Evolutionary conservation across 2,797 vertebrate species (phyloP), one percentile per base, ranked within the genome.

Genomic region (Melanotaenia pygmaea): DNA sequence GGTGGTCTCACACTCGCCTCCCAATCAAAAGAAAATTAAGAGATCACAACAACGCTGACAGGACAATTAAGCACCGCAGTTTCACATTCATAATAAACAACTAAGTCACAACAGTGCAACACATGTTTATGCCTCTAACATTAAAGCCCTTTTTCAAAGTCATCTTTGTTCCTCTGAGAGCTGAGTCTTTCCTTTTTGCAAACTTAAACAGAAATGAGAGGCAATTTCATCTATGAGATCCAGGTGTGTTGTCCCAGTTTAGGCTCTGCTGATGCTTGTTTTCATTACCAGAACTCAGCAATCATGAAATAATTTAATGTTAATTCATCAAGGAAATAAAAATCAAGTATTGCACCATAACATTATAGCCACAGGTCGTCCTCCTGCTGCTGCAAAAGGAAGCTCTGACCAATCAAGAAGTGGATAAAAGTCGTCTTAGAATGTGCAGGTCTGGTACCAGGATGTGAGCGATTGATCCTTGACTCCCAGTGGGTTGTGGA

Each of bases 11-110:
- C 20, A 9, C 32, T 75, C 67, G 58, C 74, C 71, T 76, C 71
- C 65, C 47, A 82, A 77, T 85, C 63, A 84, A 37, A 51, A 43
- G 28, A 70, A 74, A 77, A 82, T 72, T 13, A 74, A 81, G 67
- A 76, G 64, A 70, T 82, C 69, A 75, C 60, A 78, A 59, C 37
- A 56, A 69, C 0, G 11, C 60, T 79, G 84, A 88, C 75, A 66
- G 74, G 74, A 69, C 70, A 59, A 79, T 81, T 83, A 79, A 16
- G 53, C 51, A 10, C 64, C 67, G 72, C 53, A 43, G 64, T 59
- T 70, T 70, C 11, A 50, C 64, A 67, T 18, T 57, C 9, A 56
- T 28, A 54, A 43, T 38, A 12, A 10, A 47, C 24, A 50, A 18
- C 11, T 77, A 50, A 63, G 53, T 75, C 72, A 64, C 51, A 28